Conservation (phyloP, 2,888 invertebrate genomes). For the Mythimna albipuncta region DNA sequence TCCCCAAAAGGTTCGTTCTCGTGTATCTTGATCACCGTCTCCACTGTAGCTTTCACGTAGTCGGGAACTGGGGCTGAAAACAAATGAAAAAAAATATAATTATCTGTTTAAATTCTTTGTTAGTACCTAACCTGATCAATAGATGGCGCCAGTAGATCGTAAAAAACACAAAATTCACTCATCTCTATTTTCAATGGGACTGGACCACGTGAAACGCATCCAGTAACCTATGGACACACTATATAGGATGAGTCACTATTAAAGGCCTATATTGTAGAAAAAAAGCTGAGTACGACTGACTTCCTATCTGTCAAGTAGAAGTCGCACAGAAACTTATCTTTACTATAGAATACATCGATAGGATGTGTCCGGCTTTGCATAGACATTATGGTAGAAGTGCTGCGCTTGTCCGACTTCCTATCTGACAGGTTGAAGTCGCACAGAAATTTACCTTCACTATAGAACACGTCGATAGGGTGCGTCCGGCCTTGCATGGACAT, state of each 20-base stretch:
- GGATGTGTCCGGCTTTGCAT: conserved; percentile 97
- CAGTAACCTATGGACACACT: too few species aligned
- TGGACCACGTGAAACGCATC: too few species aligned
- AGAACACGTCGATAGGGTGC: conserved; percentile 96
- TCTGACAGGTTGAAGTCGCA: conserved; percentile 92
- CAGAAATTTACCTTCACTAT: conserved; percentile 93
- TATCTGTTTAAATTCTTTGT: background rate
- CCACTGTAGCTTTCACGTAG: conserved; percentile 96
- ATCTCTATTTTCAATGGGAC: too few species aligned
- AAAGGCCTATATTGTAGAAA: too few species aligned
- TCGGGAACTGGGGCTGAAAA: conserved; percentile 95
- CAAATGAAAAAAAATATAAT: background rate
- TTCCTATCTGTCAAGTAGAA: conserved; percentile 91
- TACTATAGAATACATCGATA: conserved; percentile 95
- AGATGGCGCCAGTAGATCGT: background rate
- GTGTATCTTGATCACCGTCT: conserved; percentile 97
- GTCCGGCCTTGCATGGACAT: conserved; percentile 97
- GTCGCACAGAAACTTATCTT: conserved; percentile 93
- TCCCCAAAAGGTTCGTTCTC: conserved; percentile 96
- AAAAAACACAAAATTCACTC: too few species aligned
- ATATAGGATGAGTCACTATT: too few species aligned
- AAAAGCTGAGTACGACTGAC: too few species aligned
- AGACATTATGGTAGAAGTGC: conserved; percentile 95
- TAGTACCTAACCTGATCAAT: background rate
- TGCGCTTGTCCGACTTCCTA: conserved; percentile 68